Evolutionary conservation across 2,113 vertebrate species (phyloP), one percentile per base, ranked within the genome.

Genomic region (Scomber scombrus): DNA sequence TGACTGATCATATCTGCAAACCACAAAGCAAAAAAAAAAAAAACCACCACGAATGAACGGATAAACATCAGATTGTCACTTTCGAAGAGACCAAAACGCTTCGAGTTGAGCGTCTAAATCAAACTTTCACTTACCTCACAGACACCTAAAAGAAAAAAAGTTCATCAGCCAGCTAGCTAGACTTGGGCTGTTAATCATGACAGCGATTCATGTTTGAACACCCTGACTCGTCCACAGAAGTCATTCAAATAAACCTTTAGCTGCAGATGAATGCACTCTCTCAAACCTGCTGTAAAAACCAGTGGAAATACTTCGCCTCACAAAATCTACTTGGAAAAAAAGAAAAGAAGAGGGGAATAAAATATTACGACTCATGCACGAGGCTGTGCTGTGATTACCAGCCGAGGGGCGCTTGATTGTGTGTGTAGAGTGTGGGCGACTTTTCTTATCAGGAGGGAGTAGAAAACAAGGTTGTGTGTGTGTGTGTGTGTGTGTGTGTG

Each of bases 371-470:
- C 62, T 43, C 43, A 51, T 43, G 67, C 63, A 40, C 65, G 8
- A 13, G 58, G 55, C 65, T 11, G 40, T 13, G 26, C 69, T 74
- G 66, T 21, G 62, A 69, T 82, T 69, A 66, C n/a, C 26, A 0
- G 71, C 76, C 80, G n/a, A 68, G 21, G 66, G 15, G 55, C 21
- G 57, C 65, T 84, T 7, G 4, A 5, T 12, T 29, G 6, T 12
- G 29, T 23, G 51, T 71, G 29, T 65, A 52, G 19, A 19, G 34
- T 73, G 84, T 47, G 74, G 55, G 40, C 31, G 55, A 71, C 51
- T 83, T 71, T 60, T 82, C 72, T 86, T 82, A 88, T 85, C 87
- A 70, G 82, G 75, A 43, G 68, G 2, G 11, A 81, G 71, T 85
- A 86, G 82, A 29, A 58, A 80, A 70, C 75, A 45, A 55, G 29